phyloP scores from a whole-genome alignment of 2,888 invertebrate genomes.

The Hypomecis atomaria region DNA sequence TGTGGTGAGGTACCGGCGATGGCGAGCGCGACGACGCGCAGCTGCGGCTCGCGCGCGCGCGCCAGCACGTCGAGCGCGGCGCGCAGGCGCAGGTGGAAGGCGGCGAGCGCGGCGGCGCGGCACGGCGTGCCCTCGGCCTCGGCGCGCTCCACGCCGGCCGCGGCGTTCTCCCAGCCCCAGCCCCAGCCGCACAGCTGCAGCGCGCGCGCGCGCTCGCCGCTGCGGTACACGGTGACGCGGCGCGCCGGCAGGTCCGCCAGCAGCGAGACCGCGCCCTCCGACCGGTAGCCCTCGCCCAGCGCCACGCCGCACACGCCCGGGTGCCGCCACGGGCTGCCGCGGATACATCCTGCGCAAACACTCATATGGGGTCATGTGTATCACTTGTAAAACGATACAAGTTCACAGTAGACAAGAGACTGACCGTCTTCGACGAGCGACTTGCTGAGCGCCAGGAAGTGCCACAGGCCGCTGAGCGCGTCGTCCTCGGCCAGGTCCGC shows the following conservation, averaged over 20 bases:
- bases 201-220: conserved; percentile 91
- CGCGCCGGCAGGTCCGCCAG: conserved; percentile 87
- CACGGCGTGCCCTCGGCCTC: conserved; percentile 89
- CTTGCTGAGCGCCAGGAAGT: conserved; percentile 90
- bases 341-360: conserved; percentile 76
- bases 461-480: conserved; percentile 92
- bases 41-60: conserved; percentile 81
- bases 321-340: conserved; percentile 84
- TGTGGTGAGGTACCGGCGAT: conserved; percentile 75
- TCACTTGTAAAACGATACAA: not conserved
- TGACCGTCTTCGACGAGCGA: conserved; percentile 88
- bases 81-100: conserved; percentile 94
- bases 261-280: conserved; percentile 85
- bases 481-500: conserved; percentile 91
- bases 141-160: conserved; percentile 83
- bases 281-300: conserved; percentile 78
- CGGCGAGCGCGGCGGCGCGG: conserved; percentile 95
- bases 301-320: conserved; percentile 84
- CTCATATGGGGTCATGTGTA: not conserved
- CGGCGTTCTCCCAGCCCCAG: conserved; percentile 88
- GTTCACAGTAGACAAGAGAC: conserved; percentile 7
- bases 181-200: conserved; percentile 96
- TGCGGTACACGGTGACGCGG: conserved; percentile 78
- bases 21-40: conserved; percentile 83
- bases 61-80: conserved; percentile 94